Evolutionary conservation across 2,888 invertebrate genomes (phyloP), one percentile per base, ranked within the genome.

Genomic region (Amiota communis): DNA sequence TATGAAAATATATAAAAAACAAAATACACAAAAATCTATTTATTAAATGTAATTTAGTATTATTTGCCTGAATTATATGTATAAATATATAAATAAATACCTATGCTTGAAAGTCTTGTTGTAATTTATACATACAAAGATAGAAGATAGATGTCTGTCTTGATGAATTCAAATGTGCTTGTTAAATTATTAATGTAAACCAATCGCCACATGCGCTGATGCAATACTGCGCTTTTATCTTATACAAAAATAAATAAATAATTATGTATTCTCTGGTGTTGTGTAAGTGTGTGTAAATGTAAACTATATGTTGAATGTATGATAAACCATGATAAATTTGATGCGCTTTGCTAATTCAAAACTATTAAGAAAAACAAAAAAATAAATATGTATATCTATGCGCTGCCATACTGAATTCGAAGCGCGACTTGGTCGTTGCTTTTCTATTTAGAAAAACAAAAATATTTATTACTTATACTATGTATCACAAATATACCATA

Each of bases 341-440:
- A 65, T 13, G 11, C 49, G 65, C 49, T 47, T 65, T 65, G 48
- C 49, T 48, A 49, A 49, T 15, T 53, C n/a, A 79, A 74, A 74
- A 47, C 11, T 72, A 74, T 13, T 65, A 65, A 46, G 15, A 15
- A 65, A 13, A 36, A 36, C 36, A 36, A 36, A 36, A 77, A 47
- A 59, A 47, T 69, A 72, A 72, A 63, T 64, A n/a, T 4, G 76
- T 78, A 68, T 67, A 80, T 79, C 76, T 85, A 82, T 82, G 79
- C 79, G 83, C 83, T 83, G 83, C 83, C 83, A 83, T 77, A 78
- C 75, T 76, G 15, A 72, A 75, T 72, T 77, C 67, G 64, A 49
- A 17, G 65, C 13, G 17, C 9, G 49, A 65, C 65, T n/a, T 65
- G 48, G 65, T 65, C 65, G 49, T 17, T 65, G 65, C 65, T 65